These are phyloP conservation scores for Gambusia yucatana DNA, from an alignment of 2,797 vertebrate genomes.

Conservation along the genomic window DNA sequence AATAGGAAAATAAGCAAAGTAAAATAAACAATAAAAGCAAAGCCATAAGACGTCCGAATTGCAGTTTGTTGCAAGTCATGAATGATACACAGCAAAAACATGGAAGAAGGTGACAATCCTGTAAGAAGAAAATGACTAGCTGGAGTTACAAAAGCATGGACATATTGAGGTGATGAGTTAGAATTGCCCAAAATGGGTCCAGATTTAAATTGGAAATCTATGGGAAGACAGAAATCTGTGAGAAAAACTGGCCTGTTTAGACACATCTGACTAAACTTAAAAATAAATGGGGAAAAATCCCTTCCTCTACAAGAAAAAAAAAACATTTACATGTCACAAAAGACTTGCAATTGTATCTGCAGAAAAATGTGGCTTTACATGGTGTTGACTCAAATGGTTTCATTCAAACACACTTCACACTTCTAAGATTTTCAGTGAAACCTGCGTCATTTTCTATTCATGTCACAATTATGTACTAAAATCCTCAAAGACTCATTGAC, in stretches of 20 bases:
- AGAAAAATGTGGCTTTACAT: not conserved
- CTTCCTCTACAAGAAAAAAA: not conserved
- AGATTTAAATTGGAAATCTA: not conserved
- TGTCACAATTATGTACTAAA: not conserved
- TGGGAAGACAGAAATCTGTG: not conserved
- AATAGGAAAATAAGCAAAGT: not conserved
- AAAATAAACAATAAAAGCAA: not conserved
- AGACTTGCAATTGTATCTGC: not conserved
- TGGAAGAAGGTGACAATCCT: not conserved
- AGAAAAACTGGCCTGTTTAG: not conserved
- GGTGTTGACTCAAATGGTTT: not conserved
- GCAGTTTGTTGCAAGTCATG: not conserved
- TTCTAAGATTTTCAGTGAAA: not conserved
- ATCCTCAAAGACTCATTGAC: not conserved
- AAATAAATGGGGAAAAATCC: not conserved
- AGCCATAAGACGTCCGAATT: not conserved
- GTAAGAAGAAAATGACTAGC: too few species aligned
- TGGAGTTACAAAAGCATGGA: not conserved
- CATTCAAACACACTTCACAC: not conserved
- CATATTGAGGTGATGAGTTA: not conserved
- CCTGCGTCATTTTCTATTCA: not conserved
- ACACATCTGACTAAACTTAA: not conserved
- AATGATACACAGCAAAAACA: not conserved
- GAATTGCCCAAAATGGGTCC: not conserved
- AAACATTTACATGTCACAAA: not conserved